A percentile compares a stretch with the other conserved stretches of the same genome.
Conservation (phyloP, 2,888 invertebrate species). For the Melanophora roralis region DNA sequence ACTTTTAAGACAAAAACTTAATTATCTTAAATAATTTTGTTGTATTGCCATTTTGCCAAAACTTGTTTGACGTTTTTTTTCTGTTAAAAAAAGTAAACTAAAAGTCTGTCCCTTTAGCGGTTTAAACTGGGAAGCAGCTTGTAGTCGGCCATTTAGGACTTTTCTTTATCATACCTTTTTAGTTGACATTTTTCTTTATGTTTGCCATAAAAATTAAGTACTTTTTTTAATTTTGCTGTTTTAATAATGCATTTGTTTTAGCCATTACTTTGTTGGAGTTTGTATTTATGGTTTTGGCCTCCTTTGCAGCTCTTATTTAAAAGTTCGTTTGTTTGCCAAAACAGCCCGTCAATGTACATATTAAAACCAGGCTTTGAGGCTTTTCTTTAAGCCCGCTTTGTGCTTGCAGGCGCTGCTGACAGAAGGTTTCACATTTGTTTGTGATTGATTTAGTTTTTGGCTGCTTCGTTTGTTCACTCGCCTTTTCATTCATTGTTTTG, state of each 20-base stretch:
- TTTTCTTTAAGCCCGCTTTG: not conserved
- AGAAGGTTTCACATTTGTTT: slow-evolving; percentile 51
- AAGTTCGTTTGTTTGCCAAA: not conserved
- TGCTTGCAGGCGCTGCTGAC: slow-evolving; percentile 36
- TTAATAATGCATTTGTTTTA: slow-evolving; percentile 8
- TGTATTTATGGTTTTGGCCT: slow-evolving; percentile 52
- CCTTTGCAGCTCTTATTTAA: slow-evolving; percentile 45
- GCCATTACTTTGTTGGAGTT: slow-evolving; percentile 30
- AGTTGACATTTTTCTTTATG: slow-evolving; percentile 61
- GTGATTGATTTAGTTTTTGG: slow-evolving; percentile 59
- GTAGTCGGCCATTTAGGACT: slow-evolving; percentile 42
- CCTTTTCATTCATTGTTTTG: slow-evolving; percentile 13
- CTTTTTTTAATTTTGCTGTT: not conserved
- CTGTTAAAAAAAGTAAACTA: not conserved
- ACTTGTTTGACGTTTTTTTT: slow-evolving; percentile 43
- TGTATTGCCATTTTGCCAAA: slow-evolving; percentile 23
- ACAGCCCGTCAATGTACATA: slow-evolving; percentile 24
- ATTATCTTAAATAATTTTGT: slow-evolving; percentile 60
- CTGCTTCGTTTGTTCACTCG: slow-evolving; percentile 6
- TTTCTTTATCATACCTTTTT: slow-evolving; percentile 56
- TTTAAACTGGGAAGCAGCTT: not conserved
- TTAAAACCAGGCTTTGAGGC: slow-evolving; percentile 21
- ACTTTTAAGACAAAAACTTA: slow-evolving; percentile 36
- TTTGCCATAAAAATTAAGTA: slow-evolving; percentile 49
- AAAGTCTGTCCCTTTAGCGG: not conserved